phyloP scores from a whole-genome alignment of 2,797 vertebrate species.

The Xenentodon cancila region DNA sequence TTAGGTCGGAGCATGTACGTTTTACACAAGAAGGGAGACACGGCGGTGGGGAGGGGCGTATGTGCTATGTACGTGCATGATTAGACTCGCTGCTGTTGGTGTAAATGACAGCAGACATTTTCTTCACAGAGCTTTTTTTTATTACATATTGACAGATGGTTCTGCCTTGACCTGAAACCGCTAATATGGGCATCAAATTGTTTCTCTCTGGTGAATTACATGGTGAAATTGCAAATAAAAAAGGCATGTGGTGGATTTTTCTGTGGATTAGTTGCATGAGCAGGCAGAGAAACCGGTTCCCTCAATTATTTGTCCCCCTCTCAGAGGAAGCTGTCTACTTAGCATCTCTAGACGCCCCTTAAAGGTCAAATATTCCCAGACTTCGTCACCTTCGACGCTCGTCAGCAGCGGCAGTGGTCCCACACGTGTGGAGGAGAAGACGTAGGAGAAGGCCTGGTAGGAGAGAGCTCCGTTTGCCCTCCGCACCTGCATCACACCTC shows the following conservation, averaged over 20 bases:
- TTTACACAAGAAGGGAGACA: too few species aligned
- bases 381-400: slow-evolving; percentile 44
- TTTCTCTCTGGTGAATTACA: slow-evolving; percentile 38
- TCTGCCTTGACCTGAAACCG: slow-evolving; percentile 3
- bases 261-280: slow-evolving; percentile 19
- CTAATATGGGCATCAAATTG: slow-evolving; percentile 3
- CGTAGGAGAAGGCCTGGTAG: slow-evolving; percentile 10
- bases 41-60: neutral
- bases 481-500: slow-evolving; percentile 49
- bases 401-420: slow-evolving; percentile 42
- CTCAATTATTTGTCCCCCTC: slow-evolving; percentile 12
- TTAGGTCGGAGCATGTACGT: too few species aligned
- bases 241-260: slow-evolving; percentile 33
- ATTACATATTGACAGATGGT: slow-evolving; percentile 17
- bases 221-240: slow-evolving; percentile 26
- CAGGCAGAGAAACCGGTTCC: slow-evolving; percentile 19
- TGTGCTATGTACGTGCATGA: neutral
- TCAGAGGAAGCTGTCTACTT: slow-evolving; percentile 41
- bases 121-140: slow-evolving; percentile 14
- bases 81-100: slow-evolving; percentile 4
- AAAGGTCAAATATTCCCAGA: slow-evolving; percentile 50
- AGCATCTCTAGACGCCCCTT: slow-evolving; percentile 52
- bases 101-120: slow-evolving; percentile 12
- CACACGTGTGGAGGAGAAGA: slow-evolving; percentile 15
- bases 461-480: slow-evolving; percentile 25